Conservation (phyloP, 2,888 invertebrate species). For the Cryptocheilus praepositus region DNA sequence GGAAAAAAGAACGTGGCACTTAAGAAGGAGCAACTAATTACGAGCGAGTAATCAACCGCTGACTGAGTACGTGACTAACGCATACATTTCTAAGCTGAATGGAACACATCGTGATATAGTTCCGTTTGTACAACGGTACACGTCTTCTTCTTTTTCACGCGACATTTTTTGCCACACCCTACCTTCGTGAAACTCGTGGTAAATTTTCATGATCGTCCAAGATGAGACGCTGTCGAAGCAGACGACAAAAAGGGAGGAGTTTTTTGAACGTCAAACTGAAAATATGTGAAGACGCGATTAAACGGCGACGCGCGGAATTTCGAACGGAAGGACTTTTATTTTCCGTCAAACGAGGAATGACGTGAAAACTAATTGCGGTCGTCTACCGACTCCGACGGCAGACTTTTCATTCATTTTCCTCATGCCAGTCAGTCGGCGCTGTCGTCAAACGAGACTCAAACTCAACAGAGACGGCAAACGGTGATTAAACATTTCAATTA, state of each 20-base stretch:
- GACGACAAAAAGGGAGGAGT: no score
- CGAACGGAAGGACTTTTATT: background rate
- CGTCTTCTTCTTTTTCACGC: constrained; percentile 20
- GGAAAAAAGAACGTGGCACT: constrained; percentile 7
- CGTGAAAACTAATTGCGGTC: background rate
- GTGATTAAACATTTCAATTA: no score
- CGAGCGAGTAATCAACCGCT: constrained; percentile 25
- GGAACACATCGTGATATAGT: constrained; percentile 39
- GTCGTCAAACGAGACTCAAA: no score
- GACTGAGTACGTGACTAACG: constrained; percentile 7
- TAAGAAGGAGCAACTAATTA: constrained; percentile 38
- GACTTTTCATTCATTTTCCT: background rate
- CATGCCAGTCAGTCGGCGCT: background rate
- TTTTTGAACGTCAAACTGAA: constrained; percentile 7
- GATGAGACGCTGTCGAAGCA: no score
- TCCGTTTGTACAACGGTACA: constrained; percentile 49
- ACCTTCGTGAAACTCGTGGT: no score
- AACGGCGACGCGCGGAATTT: constrained; percentile 5
- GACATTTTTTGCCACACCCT: constrained; percentile 4
- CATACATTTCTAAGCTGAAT: constrained; percentile 28
- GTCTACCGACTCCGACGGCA: background rate
- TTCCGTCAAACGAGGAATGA: background rate
- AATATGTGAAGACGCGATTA: constrained; percentile 8
- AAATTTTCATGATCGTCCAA: no score
- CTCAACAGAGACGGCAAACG: no score